These are phyloP conservation scores for Malurus melanocephalus DNA, from an alignment of 2,113 vertebrate genomes.

Conservation along the genomic window DNA sequence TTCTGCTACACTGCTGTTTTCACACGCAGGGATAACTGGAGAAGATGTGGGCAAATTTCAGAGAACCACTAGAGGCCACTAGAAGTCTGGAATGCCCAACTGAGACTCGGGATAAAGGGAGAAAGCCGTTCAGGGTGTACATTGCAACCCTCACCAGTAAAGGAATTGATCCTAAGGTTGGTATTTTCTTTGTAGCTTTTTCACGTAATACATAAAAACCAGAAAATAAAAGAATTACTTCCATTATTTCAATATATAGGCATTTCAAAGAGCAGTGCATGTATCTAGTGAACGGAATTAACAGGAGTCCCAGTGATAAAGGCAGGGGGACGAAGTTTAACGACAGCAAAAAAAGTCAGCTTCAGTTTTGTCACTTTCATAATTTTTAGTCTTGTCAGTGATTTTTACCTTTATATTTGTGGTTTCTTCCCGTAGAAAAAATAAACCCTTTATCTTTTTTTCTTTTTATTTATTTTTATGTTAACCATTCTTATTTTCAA, in stretches of 20 bases:
- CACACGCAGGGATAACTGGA: not conserved
- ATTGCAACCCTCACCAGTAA: not conserved
- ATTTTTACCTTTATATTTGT: not conserved
- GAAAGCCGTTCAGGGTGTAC: not conserved
- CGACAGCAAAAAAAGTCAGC: not conserved
- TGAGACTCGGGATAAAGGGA: not conserved
- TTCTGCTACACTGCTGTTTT: not conserved
- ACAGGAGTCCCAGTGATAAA: not conserved
- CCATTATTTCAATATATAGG: not conserved
- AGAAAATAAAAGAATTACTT: not conserved
- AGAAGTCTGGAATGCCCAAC: not conserved
- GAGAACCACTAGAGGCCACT: constrained; percentile 34
- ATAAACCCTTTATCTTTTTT: not conserved
- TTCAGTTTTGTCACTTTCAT: not conserved
- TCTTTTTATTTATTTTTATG: too few relatives aligned
- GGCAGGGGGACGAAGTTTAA: rapidly evolving
- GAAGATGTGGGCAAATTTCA: not conserved
- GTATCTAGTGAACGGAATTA: not conserved
- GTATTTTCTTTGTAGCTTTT: not conserved
- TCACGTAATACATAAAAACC: not conserved
- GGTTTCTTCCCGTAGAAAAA: not conserved
- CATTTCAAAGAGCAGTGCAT: not conserved
- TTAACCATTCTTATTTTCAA: not conserved
- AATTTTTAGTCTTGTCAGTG: not conserved
- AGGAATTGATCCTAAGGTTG: not conserved